These are phyloP conservation scores for Ailurus styani DNA, from an alignment of 2,113 vertebrate species.

Conservation along the genomic window DNA sequence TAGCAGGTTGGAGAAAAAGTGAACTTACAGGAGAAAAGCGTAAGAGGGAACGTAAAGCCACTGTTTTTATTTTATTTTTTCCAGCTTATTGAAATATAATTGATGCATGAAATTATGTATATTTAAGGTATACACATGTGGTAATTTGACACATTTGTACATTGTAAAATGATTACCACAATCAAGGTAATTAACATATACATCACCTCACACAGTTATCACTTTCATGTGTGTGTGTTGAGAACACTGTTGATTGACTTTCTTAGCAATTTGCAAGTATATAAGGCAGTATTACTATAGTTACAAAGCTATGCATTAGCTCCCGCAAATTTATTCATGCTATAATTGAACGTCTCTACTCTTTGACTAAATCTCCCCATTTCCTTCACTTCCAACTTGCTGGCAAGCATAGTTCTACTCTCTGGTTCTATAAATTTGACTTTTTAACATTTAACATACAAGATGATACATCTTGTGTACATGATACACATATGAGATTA, in stretches of 20 bases:
- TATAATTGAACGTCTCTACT: background rate
- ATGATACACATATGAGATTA: no score
- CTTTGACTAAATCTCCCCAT: background rate
- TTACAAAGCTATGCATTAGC: background rate
- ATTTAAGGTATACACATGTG: background rate
- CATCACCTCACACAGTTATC: background rate
- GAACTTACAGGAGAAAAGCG: background rate
- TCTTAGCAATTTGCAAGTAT: background rate
- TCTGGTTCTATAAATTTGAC: background rate
- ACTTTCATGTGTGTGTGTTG: background rate
- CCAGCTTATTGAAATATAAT: background rate
- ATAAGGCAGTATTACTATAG: background rate
- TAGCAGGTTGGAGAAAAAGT: background rate
- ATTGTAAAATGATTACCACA: background rate
- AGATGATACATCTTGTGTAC: no score
- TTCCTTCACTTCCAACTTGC: background rate
- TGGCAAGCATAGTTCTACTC: background rate
- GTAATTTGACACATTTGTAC: background rate
- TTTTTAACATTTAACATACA: background rate
- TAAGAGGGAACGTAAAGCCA: background rate
- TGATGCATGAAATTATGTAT: background rate
- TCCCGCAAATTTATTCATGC: background rate
- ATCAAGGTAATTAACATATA: background rate
- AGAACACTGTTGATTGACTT: background rate
- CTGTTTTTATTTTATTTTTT: background rate